Percentiles rank a stretch among this genome's conserved stretches.
Conservation (phyloP, 2,113 vertebrate genomes). For the Corynorhinus townsendii region DNA sequence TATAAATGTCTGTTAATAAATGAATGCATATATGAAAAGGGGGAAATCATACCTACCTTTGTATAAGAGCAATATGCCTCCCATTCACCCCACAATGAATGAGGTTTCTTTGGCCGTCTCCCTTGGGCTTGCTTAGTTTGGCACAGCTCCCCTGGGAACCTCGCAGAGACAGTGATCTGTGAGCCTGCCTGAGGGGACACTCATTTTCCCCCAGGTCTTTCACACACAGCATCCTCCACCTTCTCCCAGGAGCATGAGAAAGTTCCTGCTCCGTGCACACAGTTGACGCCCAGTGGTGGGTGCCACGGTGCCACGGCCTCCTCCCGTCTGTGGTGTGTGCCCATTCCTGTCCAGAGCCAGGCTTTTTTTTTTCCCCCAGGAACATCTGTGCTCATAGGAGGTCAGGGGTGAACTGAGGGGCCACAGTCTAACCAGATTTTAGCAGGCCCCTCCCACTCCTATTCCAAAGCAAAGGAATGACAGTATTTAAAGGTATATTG, state of each 20-base stretch:
- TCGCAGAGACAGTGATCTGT: background rate
- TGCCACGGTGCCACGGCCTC: accelerated
- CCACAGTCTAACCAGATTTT: background rate
- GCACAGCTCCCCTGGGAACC: background rate
- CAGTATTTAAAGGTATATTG: background rate
- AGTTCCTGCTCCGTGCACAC: background rate
- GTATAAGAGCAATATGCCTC: background rate
- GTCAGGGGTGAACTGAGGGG: background rate
- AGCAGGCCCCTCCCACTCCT: background rate
- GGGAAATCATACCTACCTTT: background rate
- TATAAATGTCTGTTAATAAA: background rate
- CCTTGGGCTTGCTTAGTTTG: background rate
- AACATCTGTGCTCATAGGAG: background rate
- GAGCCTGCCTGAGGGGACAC: background rate
- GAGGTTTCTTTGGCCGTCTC: background rate
- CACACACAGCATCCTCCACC: background rate
- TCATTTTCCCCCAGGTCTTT: background rate
- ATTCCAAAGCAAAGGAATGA: background rate
- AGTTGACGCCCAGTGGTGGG: background rate
- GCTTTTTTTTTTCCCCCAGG: background rate
- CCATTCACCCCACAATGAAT: background rate
- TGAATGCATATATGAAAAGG: background rate
- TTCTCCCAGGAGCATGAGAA: background rate
- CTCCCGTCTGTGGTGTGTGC: accelerated
- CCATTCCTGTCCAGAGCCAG: background rate